Base-by-base conservation (phyloP, 2,888 invertebrate species). In the Zygogramma bicolorata region DNA sequence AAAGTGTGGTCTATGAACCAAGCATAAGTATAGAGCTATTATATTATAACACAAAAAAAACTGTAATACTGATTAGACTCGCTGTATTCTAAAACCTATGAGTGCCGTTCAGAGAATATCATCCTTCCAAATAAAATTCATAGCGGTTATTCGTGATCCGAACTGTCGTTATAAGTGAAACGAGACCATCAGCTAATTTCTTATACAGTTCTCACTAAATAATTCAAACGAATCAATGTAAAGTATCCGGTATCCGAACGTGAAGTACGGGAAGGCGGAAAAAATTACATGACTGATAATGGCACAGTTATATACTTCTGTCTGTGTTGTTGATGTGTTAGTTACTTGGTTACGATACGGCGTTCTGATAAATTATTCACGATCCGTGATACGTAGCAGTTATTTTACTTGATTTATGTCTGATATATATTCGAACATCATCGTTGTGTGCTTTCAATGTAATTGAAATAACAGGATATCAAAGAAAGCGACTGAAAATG, bases 321-420 rank as follows among this genome's bases (percentile, higher is more conserved):
- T 75, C 42, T 65, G 46, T 65, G 70, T 71, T 77, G 77, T 77
- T 77, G 75, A 75, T 77, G 75, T 75, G 75, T 70, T 68, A 75
- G 77, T 77, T 70, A 59, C 77, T 75, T 77, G 74, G 77, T 72
- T 70, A 77, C 77, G 75, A 69, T 77, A 75, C 74, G 77, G 77
- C 46, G 70, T 70, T 73, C 71, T 72, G 73, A 75, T 77, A 57
- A 77, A 77, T 77, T 72, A 77, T 77, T 77, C 72, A 77, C 74
- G 38, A 70, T 75, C 75, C 77, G 77, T 77, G 77, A 75, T 77
- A 77, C 68, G 70, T 62, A 59, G 75, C 68, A 68, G 75, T 75
- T 75, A 68, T 71, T 76, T 73, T 58, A 61, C 62, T 65, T 73
- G 77, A 77, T 77, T 60, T 62, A 46, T 75, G 75, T 73, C 75